phyloP scores from a whole-genome alignment of 92 coral and sea anemone species.

The Hydrozoanthus gracilis region DNA sequence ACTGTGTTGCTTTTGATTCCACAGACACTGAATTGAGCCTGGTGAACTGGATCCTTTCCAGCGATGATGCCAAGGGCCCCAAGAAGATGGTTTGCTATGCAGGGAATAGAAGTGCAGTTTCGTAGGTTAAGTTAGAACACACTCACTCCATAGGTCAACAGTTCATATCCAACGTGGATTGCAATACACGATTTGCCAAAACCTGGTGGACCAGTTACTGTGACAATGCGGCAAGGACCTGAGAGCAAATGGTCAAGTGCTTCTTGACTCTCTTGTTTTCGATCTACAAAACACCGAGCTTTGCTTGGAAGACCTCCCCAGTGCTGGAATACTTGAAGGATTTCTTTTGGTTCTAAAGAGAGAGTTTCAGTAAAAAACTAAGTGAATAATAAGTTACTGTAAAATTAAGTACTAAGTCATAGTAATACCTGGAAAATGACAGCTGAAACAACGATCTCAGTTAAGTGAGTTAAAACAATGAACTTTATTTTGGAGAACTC shows the following conservation, averaged over 20 bases:
- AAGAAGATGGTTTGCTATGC: conserved; percentile 90
- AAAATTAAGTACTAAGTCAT: too few relatives aligned
- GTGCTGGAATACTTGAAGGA: conserved; percentile 70
- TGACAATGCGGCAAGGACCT: conserved; percentile 76
- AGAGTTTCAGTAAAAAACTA: too few relatives aligned
- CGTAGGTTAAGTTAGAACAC: conserved; percentile 85
- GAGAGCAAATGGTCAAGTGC: conserved; percentile 68
- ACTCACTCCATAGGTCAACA: conserved; percentile 60
- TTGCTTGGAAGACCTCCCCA: conserved; percentile 91
- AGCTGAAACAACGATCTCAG: too few relatives aligned
- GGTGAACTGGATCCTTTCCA: conserved; percentile 77
- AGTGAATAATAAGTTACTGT: too few relatives aligned
- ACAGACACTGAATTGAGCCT: conserved; percentile 79
- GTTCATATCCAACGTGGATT: conserved; percentile 89
- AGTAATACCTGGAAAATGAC: too few relatives aligned
- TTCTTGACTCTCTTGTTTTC: conserved; percentile 75
- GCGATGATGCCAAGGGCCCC: conserved; percentile 89
- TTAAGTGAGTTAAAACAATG: too few relatives aligned
- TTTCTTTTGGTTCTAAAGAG: conserved; percentile 58
- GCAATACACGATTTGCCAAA: conserved; percentile 97
- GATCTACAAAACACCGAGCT: conserved; percentile 87
- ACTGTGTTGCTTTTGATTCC: conserved; percentile 67
- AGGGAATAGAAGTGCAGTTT: conserved; percentile 76
- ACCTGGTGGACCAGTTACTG: conserved; percentile 94
- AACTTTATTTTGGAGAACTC: too few relatives aligned